Evolutionary conservation across 2,888 invertebrate species (phyloP), one percentile per base, ranked within the genome.

Genomic region (Scaptomyza parva): DNA sequence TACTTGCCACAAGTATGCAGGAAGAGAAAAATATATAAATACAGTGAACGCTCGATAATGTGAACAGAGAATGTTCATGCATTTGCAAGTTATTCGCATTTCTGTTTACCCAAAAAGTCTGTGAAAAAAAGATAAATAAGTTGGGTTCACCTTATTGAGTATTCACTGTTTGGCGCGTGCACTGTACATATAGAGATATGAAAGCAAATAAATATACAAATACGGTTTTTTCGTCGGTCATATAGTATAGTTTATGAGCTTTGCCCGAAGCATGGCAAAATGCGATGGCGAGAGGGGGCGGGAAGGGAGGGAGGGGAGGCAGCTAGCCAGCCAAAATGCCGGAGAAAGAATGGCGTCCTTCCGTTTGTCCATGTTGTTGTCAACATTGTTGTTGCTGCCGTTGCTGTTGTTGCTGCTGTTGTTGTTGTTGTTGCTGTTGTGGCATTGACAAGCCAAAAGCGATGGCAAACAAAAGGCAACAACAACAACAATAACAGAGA

Each of bases 321-420:
- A 71, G 24, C 61, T 61, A 66, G 60, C 40, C 60, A 71, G 24
- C 61, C 61, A 60, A 71, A 71, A 76, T 60, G 45, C 54, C 45
- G 60, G 48, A 61, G 58, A 67, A 60, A 68, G 63, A 70, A 78
- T 78, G 75, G 62, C 55, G 72, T 78, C 75, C 78, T 72, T 78
- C 70, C 78, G 65, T 51, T 37, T 45, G 28, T 45, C 12, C 44
- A 20, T 40, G 39, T 40, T 41, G 44, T 26, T 65, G 50, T 20
- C 47, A 33, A 47, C 30, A 47, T 18, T 22, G n/a, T 7, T 41
- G 40, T 20, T 14, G n/a, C n/a, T n/a, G n/a, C n/a, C n/a, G n/a
- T n/a, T n/a, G 11, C 3, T 11, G 3, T 30, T 30, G 9, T 3
- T 30, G 28, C 3, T 35, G 35, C 30, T 50, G 39, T 39, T 69